Evolutionary conservation across 2,797 vertebrate genomes (phyloP), one percentile per base, ranked within the genome.

Genomic region (Rhabdophis nuchalis): DNA sequence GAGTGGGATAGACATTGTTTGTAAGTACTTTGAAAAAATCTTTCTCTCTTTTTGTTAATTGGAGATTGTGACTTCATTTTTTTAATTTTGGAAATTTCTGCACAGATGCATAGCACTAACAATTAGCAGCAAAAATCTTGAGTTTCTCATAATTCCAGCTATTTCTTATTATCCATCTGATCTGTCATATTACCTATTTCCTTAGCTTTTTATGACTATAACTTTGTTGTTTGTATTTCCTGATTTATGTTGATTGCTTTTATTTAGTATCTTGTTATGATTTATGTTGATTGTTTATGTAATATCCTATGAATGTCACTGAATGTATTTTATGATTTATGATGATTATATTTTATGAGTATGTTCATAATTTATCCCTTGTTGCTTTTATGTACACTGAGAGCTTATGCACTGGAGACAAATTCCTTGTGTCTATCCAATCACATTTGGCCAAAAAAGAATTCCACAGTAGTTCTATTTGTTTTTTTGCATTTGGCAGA

Each of bases 1-100:
- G 98, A 99, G 94, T 99, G 99, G 99, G 99, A 99, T 97, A 97
- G 92, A 0, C 98, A 99, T 96, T 99, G 98, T 52, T 94, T 97
- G 99, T 99, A 97, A 98, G 99, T 96, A 93, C 93, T 91, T 93
- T 0, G 0, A 29, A 54, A 54, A 7, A 96, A 57, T 2, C 56
- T 57, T 20, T 18, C 50, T 23, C 56, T 13, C 0, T 9, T 77
- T 41, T 85, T 58, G 89, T 89, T 32, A 29, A n/a, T 88, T 88
- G 53, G 50, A 16, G 46, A 12, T 2, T 36, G 14, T 27, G 27
- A 53, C 85, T 29, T 52, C 5, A 4, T 90, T 61, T 46, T 23
- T 18, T 50, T 50, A 32, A 25, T 23, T 32, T 82, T 23, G 16
- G 25, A 36, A 61, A 46, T 57, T 82, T 87, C 57, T 87, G 23